Evolutionary conservation across 1,140 invertebrate species (phyloP).

Genomic region (Dryas iulia): DNA sequence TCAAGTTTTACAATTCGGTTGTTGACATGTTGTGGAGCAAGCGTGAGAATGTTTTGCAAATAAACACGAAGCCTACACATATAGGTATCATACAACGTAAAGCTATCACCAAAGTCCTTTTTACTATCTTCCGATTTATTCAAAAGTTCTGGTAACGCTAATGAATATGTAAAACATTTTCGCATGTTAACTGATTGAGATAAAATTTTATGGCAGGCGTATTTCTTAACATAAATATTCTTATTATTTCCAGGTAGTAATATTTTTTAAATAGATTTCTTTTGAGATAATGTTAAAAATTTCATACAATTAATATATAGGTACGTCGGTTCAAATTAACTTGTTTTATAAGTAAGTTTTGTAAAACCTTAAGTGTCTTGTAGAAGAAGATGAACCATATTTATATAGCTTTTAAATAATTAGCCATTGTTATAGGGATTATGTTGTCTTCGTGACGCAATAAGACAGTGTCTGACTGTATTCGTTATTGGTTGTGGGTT

Average conservation of each 20-base stretch:
- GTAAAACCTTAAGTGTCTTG: too few relatives aligned
- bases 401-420: too few relatives aligned
- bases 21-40: slow-evolving; percentile 41
- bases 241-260: not conserved
- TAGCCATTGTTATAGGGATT: too few relatives aligned
- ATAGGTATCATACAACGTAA: not conserved
- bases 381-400: too few relatives aligned
- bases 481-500: too few relatives aligned
- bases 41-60: slow-evolving; percentile 49
- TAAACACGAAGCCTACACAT: not conserved
- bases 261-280: not conserved
- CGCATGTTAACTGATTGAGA: not conserved
- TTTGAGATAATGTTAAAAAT: not conserved
- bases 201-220: not conserved
- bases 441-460: too few relatives aligned
- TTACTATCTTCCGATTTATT: not conserved
- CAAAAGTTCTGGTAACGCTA: not conserved
- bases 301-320: not conserved
- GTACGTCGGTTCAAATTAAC: not conserved
- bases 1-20: slow-evolving; percentile 55
- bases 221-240: not conserved
- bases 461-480: too few relatives aligned
- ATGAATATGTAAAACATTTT: slow-evolving; percentile 2
- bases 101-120: not conserved
- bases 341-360: not conserved